Base-by-base conservation (phyloP, 2,113 vertebrate species). In the Spea bombifrons region DNA sequence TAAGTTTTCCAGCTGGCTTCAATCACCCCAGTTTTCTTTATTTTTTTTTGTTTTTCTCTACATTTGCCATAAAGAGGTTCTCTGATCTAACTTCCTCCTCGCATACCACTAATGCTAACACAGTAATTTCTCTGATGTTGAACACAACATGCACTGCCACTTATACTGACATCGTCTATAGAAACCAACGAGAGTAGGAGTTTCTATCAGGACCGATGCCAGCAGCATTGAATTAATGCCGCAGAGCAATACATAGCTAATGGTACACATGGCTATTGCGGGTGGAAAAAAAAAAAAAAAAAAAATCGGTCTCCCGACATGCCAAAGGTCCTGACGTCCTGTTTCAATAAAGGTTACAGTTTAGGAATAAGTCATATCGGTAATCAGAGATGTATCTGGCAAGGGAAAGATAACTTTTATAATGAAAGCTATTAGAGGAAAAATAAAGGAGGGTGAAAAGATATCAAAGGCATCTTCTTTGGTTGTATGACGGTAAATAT, bases 71-170 rank as follows among this genome's bases (percentile, higher is more conserved):
- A 5, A 61, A 59, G 10, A 89, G 75, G 82, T 85, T 88, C 82
- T 86, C 86, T 85, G 67, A 85, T 88, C 87, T 81, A 85, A 85
- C 50, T 83, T 83, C 82, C 84, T 82, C 92, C 94, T 96, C 96
- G 94, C 95, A 95, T 95, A 96, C 93, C 93, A 93, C 93, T 93
- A 94, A 92, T 94, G 92, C 93, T 94, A 95, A 92, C 92, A 93
- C 88, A 30, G 90, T 86, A 89, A 88, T 92, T 94, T 88, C 81
- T 87, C 88, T 92, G 89, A 88, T 90, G 90, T 88, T 90, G 90
- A 88, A 94, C 92, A 96, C 91, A 94, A 90, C 96, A 98, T 98
- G 97, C 97, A 97, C 94, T 94, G 90, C 91, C 84, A 91, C 88
- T 91, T 85, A 87, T 89, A 89, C 92, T 89, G 92, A 90, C 92